Evolutionary conservation across 2,797 vertebrate genomes (phyloP).

Genomic region (Natrix natrix): DNA sequence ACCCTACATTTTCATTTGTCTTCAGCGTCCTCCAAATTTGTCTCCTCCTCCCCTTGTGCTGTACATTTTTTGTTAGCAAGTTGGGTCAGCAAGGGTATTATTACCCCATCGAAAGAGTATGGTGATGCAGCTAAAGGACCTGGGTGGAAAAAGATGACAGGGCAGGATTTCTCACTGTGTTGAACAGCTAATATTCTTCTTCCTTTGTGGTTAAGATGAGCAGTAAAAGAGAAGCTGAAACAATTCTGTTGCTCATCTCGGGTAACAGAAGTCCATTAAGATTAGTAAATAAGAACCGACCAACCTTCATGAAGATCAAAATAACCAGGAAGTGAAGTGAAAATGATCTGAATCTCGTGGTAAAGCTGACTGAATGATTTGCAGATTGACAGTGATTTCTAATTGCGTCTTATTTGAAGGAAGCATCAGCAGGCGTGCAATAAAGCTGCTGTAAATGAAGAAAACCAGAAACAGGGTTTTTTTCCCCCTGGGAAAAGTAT

Average conservation of each 20-base stretch:
- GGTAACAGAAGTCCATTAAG: neutral
- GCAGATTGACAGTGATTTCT: neutral
- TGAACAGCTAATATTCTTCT: neutral
- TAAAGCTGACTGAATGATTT: neutral
- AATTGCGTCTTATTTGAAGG: neutral
- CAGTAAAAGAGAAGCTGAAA: neutral
- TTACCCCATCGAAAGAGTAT: neutral
- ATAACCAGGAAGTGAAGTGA: neutral
- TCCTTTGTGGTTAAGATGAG: neutral
- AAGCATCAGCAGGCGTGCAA: neutral
- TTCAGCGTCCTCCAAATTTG: neutral
- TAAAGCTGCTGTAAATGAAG: neutral
- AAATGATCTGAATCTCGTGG: neutral
- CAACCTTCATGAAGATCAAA: neutral
- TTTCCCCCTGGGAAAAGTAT: neutral
- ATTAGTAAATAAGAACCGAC: neutral
- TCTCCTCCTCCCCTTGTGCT: neutral
- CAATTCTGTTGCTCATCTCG: neutral
- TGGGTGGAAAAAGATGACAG: neutral
- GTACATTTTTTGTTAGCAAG: neutral
- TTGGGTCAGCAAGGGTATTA: neutral
- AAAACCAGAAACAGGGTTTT: neutral
- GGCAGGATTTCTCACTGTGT: neutral
- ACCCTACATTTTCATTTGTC: neutral
- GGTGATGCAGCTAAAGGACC: neutral